Base-by-base conservation (phyloP, 2,797 vertebrate genomes). In the Enteromius paludinosus region DNA sequence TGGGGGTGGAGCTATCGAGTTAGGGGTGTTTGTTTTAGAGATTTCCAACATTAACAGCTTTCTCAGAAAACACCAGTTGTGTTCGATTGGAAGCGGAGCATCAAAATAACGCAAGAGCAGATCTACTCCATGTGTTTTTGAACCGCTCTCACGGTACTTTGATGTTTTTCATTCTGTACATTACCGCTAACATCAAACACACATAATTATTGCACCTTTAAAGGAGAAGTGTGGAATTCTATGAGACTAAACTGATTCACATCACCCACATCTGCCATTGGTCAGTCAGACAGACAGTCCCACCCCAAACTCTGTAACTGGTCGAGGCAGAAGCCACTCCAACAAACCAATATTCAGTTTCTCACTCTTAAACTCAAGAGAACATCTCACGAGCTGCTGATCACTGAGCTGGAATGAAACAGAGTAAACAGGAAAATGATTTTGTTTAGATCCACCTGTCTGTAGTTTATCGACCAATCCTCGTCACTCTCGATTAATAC, bases 401-500 rank as follows among this genome's bases (percentile, higher is more conserved):
- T 20, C 69, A 28, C 56, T 15, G 75, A 79, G 25, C 25, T 61
- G 49, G 14, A 62, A 65, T 28, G 11, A 72, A 23, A 43, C 12
- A 14, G 20, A 54, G 7, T n/a, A 10, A 54, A 54, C 52, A 11
- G 20, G 52, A 11, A n/a, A 59, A 59, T 59, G 4, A 59, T 59
- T 59, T n/a, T 59, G n/a, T 35, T 35, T 35, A 35, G 70, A 10
- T 82, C 25, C 59, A 82, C 38, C 33, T 65, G 25, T 76, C 15
- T 79, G 76, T 30, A 35, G 33, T 33, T 35, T 52, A 72, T 33
- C 56, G 65, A 78, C 3, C 33, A 81, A 15, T 70, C 23, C 18
- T 23, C 18, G 65, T 59, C 25, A 35, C 28, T 64, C 30, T 68
- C 14, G 41, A 35, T 73, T 38, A 91, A 92, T 87, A 87, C 87